phyloP scores from a whole-genome alignment of 2,797 vertebrate genomes.

The Fratercula arctica region DNA sequence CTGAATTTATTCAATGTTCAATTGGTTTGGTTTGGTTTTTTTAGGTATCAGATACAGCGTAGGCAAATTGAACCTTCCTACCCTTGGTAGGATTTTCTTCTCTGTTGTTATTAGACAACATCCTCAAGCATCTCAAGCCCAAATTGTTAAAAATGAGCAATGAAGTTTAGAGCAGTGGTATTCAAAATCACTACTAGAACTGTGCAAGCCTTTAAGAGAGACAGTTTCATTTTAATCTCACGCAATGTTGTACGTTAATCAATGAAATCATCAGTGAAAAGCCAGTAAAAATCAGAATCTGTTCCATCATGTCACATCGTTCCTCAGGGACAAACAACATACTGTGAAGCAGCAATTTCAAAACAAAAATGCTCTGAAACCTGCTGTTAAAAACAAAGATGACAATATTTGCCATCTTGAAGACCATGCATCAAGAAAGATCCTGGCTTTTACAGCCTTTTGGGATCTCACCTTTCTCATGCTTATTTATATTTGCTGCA shows the following conservation, averaged over 20 bases:
- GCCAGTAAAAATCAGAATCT: neutral
- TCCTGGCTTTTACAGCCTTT: neutral
- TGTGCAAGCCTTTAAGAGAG: neutral
- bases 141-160: neutral
- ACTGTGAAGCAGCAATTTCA: neutral
- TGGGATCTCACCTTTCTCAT: neutral
- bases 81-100: neutral
- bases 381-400: neutral
- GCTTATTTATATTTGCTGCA: neutral
- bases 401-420: neutral
- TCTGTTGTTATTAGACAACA: neutral
- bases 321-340: neutral
- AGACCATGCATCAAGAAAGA: neutral
- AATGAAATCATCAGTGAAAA: neutral
- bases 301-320: neutral
- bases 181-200: neutral
- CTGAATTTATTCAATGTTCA: neutral
- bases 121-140: neutral
- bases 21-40: neutral
- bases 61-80: neutral
- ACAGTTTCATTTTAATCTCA: neutral
- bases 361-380: neutral
- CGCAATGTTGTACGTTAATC: neutral
- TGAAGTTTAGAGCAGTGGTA: neutral
- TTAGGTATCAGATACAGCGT: neutral